Evolutionary conservation across 1,140 invertebrate species (phyloP).

Genomic region (Pachypsylla venusta): DNA sequence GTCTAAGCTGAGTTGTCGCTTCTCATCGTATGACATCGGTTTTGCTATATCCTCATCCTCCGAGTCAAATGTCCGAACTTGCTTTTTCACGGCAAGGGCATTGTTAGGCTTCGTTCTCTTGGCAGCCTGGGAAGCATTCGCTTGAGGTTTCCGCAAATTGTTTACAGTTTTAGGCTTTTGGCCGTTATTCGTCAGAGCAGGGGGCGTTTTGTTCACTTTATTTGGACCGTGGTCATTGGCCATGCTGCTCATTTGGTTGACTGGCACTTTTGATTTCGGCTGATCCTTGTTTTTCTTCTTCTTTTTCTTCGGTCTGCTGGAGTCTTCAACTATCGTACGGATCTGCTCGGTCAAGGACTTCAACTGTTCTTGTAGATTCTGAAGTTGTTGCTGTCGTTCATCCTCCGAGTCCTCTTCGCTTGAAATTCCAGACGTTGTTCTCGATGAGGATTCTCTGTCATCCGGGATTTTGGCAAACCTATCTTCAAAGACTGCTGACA

Average conservation of each 20-base stretch:
- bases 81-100: background rate
- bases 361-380: constrained; percentile 77
- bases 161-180: constrained; percentile 1
- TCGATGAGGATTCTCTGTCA: constrained; percentile 33
- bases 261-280: background rate
- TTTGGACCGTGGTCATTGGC: constrained; percentile 30
- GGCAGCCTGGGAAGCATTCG: background rate
- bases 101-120: background rate
- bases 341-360: constrained; percentile 26
- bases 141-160: background rate
- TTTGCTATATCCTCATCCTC: constrained; percentile 89
- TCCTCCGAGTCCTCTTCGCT: background rate
- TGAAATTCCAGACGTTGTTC: background rate
- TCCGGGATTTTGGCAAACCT: constrained; percentile 89
- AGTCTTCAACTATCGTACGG: constrained; percentile 59
- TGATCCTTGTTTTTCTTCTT: constrained; percentile 50
- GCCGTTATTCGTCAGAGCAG: background rate
- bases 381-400: background rate
- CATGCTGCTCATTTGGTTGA: background rate
- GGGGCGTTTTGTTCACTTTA: constrained; percentile 55
- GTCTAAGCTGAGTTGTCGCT: constrained; percentile 92
- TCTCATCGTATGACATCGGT: constrained; percentile 99
- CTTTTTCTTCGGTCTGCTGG: constrained; percentile 56
- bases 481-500: constrained; percentile 88
- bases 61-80: constrained; percentile 44